Conservation (phyloP, 1,140 invertebrate species). For the Meteorus sp. region DNA sequence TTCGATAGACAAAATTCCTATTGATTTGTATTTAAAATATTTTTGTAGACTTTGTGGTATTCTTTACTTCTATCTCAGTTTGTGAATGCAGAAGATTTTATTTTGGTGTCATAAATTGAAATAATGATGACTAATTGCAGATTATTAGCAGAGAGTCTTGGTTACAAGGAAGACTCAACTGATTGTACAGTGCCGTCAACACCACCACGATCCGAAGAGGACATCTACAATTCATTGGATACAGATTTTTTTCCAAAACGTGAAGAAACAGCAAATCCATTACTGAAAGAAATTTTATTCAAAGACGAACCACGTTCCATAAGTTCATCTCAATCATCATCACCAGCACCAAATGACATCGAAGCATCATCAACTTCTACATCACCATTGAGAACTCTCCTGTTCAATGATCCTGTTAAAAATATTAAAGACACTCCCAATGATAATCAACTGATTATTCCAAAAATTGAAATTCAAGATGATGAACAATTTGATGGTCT, state of each 20-base stretch:
- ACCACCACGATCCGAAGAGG: slow-evolving; percentile 53
- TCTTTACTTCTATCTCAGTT: too few species aligned
- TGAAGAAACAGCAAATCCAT: slow-evolving; percentile 44
- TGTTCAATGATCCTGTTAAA: slow-evolving; percentile 38
- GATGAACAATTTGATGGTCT: slow-evolving; percentile 2
- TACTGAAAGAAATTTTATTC: slow-evolving; percentile 52
- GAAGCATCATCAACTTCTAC: too few species aligned
- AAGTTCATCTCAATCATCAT: slow-evolving; percentile 33
- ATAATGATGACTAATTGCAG: slow-evolving; percentile 31
- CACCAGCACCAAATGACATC: slow-evolving; percentile 31
- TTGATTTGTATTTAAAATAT: too few species aligned
- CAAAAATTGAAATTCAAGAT: slow-evolving; percentile 29
- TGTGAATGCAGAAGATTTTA: too few species aligned
- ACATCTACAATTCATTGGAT: slow-evolving; percentile 55
- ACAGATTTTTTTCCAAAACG: slow-evolving; percentile 56
- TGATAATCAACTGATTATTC: slow-evolving; percentile 9
- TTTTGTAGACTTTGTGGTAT: too few species aligned
- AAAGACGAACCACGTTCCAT: slow-evolving; percentile 47
- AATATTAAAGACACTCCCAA: not conserved
- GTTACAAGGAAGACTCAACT: slow-evolving; percentile 55
- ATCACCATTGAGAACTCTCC: slow-evolving; percentile 46
- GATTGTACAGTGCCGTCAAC: slow-evolving; percentile 57
- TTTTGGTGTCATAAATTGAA: not conserved
- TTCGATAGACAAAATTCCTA: too few species aligned
- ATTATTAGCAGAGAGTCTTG: slow-evolving; percentile 54